These are phyloP conservation scores for Drosophila pachea DNA, from an alignment of 1,140 invertebrate species.

Conservation along the genomic window DNA sequence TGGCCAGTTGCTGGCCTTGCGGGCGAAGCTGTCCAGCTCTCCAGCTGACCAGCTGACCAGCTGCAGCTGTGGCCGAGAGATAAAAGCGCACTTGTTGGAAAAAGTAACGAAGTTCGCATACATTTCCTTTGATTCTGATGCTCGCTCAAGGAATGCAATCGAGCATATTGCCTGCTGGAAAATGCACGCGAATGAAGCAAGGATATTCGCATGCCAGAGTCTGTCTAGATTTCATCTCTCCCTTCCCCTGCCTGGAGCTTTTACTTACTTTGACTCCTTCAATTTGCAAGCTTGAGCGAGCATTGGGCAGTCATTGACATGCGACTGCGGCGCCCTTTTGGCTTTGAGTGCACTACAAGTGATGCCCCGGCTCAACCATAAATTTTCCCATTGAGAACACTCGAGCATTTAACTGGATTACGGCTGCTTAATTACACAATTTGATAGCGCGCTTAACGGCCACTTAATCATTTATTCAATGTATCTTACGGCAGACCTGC, in stretches of 20 bases:
- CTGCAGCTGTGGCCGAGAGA: constrained; percentile 51
- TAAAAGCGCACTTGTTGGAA: constrained; percentile 59
- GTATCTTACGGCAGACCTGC: background rate
- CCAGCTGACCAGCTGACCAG: constrained; percentile 9
- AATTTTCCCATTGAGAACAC: constrained; percentile 26
- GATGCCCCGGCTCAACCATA: constrained; percentile 33
- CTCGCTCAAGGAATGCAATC: background rate
- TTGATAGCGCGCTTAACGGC: constrained; percentile 29
- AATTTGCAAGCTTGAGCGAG: background rate
- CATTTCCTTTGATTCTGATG: constrained; percentile 49
- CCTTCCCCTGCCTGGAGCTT: too few relatives aligned
- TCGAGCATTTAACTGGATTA: constrained; percentile 29
- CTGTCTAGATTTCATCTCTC: too few relatives aligned
- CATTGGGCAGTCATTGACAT: background rate
- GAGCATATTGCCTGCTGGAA: background rate
- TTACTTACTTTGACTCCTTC: too few relatives aligned
- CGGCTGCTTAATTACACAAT: constrained; percentile 39
- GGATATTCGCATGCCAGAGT: background rate
- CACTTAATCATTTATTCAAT: constrained; percentile 35
- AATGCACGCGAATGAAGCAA: too few relatives aligned
- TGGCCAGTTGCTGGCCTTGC: constrained; percentile 50
- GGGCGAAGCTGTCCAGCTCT: too few relatives aligned
- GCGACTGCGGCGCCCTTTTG: background rate
- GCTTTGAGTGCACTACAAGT: constrained; percentile 31
- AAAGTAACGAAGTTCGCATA: constrained; percentile 55